Base-by-base conservation (phyloP, 2,888 invertebrate species). In the Tinea trinotella region DNA sequence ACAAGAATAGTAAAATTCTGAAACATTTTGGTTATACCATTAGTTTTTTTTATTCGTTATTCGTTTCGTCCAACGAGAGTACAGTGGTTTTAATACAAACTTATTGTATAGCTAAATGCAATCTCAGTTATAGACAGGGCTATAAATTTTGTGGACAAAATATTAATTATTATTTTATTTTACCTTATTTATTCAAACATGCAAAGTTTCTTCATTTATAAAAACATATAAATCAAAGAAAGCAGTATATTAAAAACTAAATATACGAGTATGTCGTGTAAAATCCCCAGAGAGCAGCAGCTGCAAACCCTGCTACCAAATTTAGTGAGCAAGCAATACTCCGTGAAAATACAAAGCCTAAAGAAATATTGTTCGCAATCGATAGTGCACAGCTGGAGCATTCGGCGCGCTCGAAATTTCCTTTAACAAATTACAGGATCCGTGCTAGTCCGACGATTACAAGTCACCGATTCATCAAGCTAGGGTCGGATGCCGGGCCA, bases 381-480 rank as follows among this genome's bases (percentile, higher is more conserved):
- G 68, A 76, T 76, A 64, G 68, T 72, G 75, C 76, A 73, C 70
- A 74, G 74, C 70, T 71, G 71, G 66, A 67, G 61, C 60, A 66
- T 66, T 61, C 58, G 55, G 63, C 54, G 40, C 66, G 67, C 65
- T 64, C 64, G 66, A 70, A 71, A 50, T 56, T 52, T 56, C 54
- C 46, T 10, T 53, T 49, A 76, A 76, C 80, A 82, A 79, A 76
- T 81, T 71, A 76, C 71, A 61, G 66, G 70, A 71, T 70, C 71
- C 72, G 73, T 79, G 79, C 79, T 75, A 79, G 76, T 74, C 69
- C 70, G 70, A 65, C 79, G 79, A 83, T 82, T 82, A 81, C 81
- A 81, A 79, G 78, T 68, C 69, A 71, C 63, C 76, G 76, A 82
- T 83, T 78, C 76, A 80, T 83, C 82, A 82, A 34, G 15, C 52